Base-by-base conservation (phyloP, 2,888 invertebrate genomes). In the Philereme vetulata region DNA sequence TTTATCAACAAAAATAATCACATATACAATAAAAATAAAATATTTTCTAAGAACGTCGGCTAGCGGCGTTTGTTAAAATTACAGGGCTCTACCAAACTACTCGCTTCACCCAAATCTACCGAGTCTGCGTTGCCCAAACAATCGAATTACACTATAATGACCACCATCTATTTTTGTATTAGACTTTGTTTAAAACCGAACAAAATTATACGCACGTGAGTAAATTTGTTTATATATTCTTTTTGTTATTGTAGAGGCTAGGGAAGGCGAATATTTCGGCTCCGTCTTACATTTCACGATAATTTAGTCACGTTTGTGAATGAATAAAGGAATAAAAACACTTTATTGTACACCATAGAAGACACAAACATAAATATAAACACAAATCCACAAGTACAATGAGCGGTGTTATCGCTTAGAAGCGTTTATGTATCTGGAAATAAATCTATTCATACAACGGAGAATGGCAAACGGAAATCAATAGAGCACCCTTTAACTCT, bases 101-200 rank as follows among this genome's bases (percentile, higher is more conserved):
- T 77, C 77, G 78, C 81, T 80, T 79, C 80, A 84, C 77, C 80
- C 87, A 83, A 84, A 88, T 61, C 61, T 61, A 61, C 58, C 51
- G 51, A 56, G 63, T 66, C 85, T 82, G 83, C 84, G 82, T 79
- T 85, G 81, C 85, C 88, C 88, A 88, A 89, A 89, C 86, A 90
- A 86, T 85, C 86, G 81, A 87, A 88, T 90, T 89, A 87, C 80
- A 74, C 77, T 77, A 76, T 89, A 90, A 90, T 90, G 81, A 84
- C 82, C 73, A 70, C 74, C 72, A 76, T 60, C 62, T 66, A 68
- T 66, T 68, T 64, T 66, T 56, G 48, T 66, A 70, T 65, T 56
- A 66, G 62, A 63, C 66, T 60, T 67, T 64, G 60, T 68, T 52
- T 54, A 51, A 44, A 48, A 55, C 58, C 58, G 62, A 51, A 48